A percentile compares a stretch with the other conserved stretches of the same genome.
Conservation (phyloP, 1,140 invertebrate genomes). For the Trichogramma pretiosum region DNA sequence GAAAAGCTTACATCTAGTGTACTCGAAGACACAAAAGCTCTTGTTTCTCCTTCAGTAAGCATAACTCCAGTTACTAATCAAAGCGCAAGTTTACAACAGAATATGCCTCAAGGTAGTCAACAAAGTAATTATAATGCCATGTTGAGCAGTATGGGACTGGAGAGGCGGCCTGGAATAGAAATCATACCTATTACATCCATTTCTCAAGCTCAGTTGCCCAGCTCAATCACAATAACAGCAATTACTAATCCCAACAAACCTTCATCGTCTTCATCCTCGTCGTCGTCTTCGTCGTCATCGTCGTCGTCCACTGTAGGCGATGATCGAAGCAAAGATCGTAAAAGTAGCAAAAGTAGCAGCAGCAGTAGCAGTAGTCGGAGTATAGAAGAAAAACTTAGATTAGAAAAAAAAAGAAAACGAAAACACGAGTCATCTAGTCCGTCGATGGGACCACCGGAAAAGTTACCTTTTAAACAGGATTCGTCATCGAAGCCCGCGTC, state of each 20-base stretch:
- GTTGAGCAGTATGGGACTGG: slow-evolving; percentile 53
- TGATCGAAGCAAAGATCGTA: slow-evolving; percentile 56
- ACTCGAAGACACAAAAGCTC: slow-evolving; percentile 52
- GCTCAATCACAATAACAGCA: slow-evolving; percentile 77
- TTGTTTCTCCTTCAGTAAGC: slow-evolving; percentile 66
- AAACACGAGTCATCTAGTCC: slow-evolving; percentile 67
- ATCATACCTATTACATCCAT: slow-evolving; percentile 65
- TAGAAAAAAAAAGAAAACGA: slow-evolving; percentile 70
- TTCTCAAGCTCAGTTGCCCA: slow-evolving; percentile 55
- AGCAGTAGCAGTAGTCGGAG: slow-evolving; percentile 22
- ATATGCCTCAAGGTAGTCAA: no score
- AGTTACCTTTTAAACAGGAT: slow-evolving; percentile 60
- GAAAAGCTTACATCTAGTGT: slow-evolving; percentile 38
- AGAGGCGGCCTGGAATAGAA: slow-evolving; percentile 66
- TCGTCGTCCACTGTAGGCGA: no score
- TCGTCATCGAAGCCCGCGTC: slow-evolving; percentile 65
- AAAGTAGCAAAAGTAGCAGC: slow-evolving; percentile 50
- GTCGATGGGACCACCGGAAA: slow-evolving; percentile 79
- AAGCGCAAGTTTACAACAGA: slow-evolving; percentile 7
- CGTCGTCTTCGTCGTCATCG: slow-evolving; percentile 39
- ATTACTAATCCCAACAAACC: slow-evolving; percentile 51
- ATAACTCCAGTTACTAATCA: slow-evolving; percentile 61
- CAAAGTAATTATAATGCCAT: slow-evolving; percentile 52
- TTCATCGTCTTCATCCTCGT: background rate
- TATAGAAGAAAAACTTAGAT: slow-evolving; percentile 53